Conservation (phyloP, 2,797 vertebrate genomes). For the Phoxinus dragarum region DNA sequence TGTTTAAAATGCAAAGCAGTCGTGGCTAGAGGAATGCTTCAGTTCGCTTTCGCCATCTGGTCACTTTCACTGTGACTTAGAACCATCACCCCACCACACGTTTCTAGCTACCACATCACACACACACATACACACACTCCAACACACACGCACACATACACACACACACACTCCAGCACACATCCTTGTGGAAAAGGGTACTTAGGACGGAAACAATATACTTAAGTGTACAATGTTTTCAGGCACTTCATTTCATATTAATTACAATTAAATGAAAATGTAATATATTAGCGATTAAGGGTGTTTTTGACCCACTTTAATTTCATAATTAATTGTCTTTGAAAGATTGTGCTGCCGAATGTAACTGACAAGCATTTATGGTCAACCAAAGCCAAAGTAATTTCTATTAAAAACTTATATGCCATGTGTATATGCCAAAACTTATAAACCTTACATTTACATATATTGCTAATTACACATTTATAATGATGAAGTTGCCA, state of each 20-base stretch:
- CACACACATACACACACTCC: conserved; percentile 23
- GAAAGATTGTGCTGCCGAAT: background rate
- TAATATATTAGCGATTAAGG: background rate
- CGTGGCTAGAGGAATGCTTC: conserved; percentile 69
- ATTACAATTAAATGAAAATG: background rate
- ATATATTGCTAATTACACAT: background rate
- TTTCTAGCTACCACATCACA: conserved; percentile 25
- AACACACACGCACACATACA: too few relatives aligned
- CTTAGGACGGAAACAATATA: background rate
- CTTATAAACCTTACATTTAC: background rate
- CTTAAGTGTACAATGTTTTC: background rate
- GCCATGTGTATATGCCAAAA: background rate
- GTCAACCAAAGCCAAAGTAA: background rate
- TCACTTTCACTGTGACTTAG: conserved; percentile 64
- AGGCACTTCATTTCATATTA: background rate
- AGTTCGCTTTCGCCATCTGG: conserved; percentile 61
- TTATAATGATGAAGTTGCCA: background rate
- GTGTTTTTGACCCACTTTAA: background rate
- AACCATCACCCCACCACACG: conserved; percentile 51
- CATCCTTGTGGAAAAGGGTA: background rate
- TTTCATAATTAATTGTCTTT: background rate
- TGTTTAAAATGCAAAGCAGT: conserved; percentile 77
- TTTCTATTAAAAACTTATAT: background rate
- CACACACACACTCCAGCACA: background rate
- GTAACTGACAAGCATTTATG: too few relatives aligned